Evolutionary conservation across 2,113 vertebrate species (phyloP).

Genomic region (Tachycineta bicolor): DNA sequence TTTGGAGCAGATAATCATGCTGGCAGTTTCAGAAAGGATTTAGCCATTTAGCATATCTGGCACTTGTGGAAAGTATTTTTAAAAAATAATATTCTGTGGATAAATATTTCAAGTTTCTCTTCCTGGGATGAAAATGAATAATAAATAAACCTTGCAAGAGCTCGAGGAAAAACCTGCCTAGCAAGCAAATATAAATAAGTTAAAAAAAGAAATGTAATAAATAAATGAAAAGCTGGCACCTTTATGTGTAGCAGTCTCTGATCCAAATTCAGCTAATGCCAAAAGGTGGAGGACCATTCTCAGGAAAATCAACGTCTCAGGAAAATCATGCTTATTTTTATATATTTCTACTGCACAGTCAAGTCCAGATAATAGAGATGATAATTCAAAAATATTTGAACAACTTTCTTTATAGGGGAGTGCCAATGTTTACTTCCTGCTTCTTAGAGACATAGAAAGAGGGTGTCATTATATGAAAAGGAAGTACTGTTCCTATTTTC

Average conservation of each 20-base stretch:
- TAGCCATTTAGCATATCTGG: conserved; percentile 48
- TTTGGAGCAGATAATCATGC: conserved; percentile 25
- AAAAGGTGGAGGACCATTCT: not conserved
- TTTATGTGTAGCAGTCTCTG: not conserved
- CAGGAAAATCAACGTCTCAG: not conserved
- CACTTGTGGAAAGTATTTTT: conserved; percentile 29
- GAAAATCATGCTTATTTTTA: not conserved
- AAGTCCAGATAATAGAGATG: not conserved
- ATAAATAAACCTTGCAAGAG: conserved; percentile 59
- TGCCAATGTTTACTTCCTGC: not conserved
- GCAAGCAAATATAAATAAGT: conserved; percentile 26
- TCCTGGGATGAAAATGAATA: conserved; percentile 64
- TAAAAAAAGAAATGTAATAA: not conserved
- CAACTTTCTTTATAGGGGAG: not conserved
- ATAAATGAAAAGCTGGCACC: conserved; percentile 10
- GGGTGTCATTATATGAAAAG: not conserved
- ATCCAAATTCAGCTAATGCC: not conserved
- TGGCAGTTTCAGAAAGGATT: conserved; percentile 7
- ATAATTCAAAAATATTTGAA: not conserved
- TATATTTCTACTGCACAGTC: not conserved
- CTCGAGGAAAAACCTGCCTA: conserved; percentile 44
- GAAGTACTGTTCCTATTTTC: not conserved
- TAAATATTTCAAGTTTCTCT: conserved; percentile 71
- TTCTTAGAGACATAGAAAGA: not conserved
- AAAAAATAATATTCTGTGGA: conserved; percentile 61